These are phyloP conservation scores for Scartelaos histophorus DNA, from an alignment of 2,113 vertebrate species.

Conservation along the genomic window DNA sequence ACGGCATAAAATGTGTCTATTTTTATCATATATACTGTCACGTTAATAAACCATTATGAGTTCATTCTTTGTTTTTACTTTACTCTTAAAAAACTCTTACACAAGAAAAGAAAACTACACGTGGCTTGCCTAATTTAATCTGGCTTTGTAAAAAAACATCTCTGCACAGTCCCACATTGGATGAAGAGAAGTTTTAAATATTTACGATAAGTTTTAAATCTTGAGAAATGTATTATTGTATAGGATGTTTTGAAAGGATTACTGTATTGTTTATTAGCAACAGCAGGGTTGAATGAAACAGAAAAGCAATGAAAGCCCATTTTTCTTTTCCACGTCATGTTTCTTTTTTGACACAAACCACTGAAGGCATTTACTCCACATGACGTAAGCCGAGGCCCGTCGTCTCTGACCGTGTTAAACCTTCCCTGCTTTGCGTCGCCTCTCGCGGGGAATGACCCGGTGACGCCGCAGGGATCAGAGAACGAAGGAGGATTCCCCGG, in stretches of 20 bases:
- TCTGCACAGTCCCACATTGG: neutral
- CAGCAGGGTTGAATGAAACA: too few species aligned
- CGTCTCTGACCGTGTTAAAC: neutral
- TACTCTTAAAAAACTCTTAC: neutral
- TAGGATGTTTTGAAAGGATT: too few species aligned
- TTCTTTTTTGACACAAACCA: neutral
- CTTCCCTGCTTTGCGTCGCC: neutral
- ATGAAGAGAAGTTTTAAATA: constrained; percentile 22
- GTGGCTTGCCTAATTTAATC: neutral
- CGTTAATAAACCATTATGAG: too few species aligned
- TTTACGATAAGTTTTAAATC: too few species aligned
- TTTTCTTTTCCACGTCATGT: neutral
- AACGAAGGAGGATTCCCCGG: constrained; percentile 68
- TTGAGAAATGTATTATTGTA: too few species aligned
- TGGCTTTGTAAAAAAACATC: neutral
- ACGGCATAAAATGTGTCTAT: too few species aligned
- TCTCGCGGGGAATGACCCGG: neutral
- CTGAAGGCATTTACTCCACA: neutral
- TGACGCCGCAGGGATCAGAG: neutral
- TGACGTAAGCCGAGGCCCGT: neutral
- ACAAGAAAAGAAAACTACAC: neutral
- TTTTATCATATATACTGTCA: too few species aligned
- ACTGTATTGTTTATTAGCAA: too few species aligned
- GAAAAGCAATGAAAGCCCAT: too few species aligned
- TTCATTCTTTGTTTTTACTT: too few species aligned